Conservation (phyloP, 2,888 invertebrate species). For the Branchellion lobata region DNA sequence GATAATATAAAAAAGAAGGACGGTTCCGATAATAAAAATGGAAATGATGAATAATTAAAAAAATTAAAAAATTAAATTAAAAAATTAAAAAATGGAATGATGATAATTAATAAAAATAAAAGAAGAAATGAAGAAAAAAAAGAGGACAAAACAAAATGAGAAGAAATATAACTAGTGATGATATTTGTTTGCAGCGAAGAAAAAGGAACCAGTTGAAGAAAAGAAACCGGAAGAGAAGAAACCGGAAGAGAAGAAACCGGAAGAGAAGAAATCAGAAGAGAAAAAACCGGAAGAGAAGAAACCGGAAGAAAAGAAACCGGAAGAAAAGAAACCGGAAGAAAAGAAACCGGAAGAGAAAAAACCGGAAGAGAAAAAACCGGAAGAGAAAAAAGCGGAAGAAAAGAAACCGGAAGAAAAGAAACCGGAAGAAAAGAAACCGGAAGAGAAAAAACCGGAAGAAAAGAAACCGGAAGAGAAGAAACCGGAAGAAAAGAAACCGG, state of each 20-base stretch:
- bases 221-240: neutral
- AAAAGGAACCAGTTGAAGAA: conserved; percentile 5
- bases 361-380: neutral
- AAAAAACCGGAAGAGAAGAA: neutral
- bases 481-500: neutral
- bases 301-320: neutral
- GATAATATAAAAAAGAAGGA: no score
- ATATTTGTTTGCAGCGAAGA: no score
- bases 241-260: neutral
- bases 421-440: conserved; percentile 8
- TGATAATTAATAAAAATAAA: no score
- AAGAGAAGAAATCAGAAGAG: neutral
- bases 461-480: neutral
- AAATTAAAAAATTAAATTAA: no score
- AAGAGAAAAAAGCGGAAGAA: neutral
- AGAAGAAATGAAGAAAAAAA: no score
- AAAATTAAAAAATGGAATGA: no score
- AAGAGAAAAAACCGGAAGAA: neutral
- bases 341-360: neutral
- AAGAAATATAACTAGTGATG: no score
- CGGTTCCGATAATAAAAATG: no score
- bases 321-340: neutral
- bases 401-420: conserved; percentile 1
- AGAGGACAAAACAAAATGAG: no score
- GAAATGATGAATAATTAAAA: no score